Evolutionary conservation across 2,797 vertebrate genomes (phyloP), one percentile per base, ranked within the genome.

Genomic region (Malacoctenus gilli): DNA sequence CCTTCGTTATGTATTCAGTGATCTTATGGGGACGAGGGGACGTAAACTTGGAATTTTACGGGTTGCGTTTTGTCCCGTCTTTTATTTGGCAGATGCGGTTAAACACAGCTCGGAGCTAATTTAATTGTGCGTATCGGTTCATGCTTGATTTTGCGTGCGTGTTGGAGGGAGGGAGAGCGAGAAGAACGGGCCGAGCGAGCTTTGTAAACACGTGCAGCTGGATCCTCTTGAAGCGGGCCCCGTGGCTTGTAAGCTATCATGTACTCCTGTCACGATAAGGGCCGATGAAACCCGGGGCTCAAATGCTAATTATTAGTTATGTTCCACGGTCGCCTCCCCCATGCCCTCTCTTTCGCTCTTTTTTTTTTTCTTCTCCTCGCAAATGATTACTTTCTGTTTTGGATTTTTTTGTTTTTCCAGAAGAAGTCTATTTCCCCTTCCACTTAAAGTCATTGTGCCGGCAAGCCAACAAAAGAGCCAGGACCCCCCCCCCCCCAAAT

Each of bases 151-250:
- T 71, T 82, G 50, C 50, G 1, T 72, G 63, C 68, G 76, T 77
- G 35, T 65, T 42, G 32, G 25, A 16, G n/a, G 32, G 22, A 50
- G 42, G 10, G 58, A n/a, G 48, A 59, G 35, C 36, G 53, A 23
- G 14, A 62, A 61, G 55, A 67, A 36, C 21, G 47, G 59, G 65
- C 64, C 51, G 72, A 32, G 30, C 15, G 0, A 48, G 71, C 52
- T 79, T 70, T 74, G 74, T 72, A 80, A 83, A 79, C 72, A 75
- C 56, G 56, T 55, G 59, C 78, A 82, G 78, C 85, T 80, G 85
- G 40, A 71, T 72, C 75, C 73, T 81, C 67, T 79, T 68, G 68
- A 68, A 77, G 57, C 58, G 38, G 68, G 49, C 71, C 82, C 75
- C 0, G 56, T 68, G 68, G 78, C 79, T 62, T 81, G 68, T 60